phyloP scores from a whole-genome alignment of 2,113 vertebrate species.

The Gopherus evgoodei region DNA sequence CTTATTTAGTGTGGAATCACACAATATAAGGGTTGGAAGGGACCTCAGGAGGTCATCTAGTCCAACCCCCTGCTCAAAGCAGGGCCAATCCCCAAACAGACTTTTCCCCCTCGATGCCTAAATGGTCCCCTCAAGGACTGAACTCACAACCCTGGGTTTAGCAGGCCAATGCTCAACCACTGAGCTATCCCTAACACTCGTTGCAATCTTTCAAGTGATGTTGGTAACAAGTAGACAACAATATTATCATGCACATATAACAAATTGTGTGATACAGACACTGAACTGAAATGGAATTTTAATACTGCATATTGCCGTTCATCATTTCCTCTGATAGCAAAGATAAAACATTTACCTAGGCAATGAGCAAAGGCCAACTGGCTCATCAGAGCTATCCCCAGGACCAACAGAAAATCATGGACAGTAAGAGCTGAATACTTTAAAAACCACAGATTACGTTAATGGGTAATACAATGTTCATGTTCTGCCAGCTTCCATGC shows the following conservation, averaged over 20 bases:
- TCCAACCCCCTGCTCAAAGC: no score
- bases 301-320: not conserved
- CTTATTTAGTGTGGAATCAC: slow-evolving; percentile 35
- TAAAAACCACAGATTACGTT: rapidly evolving
- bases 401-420: not conserved
- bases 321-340: not conserved
- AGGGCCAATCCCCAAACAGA: no score
- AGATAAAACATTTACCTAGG: rapidly evolving
- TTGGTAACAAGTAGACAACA: not conserved
- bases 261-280: slow-evolving; percentile 36
- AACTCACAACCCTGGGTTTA: no score
- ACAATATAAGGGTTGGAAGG: no score
- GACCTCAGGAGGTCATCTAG: no score
- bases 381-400: not conserved
- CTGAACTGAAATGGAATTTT: slow-evolving; percentile 14
- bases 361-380: not conserved
- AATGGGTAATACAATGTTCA: not conserved
- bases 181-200: no score
- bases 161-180: no score
- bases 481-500: not conserved
- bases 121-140: no score
- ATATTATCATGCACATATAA: slow-evolving; percentile 33
- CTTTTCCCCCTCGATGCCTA: no score
- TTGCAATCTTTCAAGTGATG: slow-evolving; percentile 7
- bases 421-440: not conserved